A percentile compares a stretch with the other conserved stretches of the same genome.
Conservation (phyloP, 1,140 invertebrate species). For the Macrosteles quadrilineatus region DNA sequence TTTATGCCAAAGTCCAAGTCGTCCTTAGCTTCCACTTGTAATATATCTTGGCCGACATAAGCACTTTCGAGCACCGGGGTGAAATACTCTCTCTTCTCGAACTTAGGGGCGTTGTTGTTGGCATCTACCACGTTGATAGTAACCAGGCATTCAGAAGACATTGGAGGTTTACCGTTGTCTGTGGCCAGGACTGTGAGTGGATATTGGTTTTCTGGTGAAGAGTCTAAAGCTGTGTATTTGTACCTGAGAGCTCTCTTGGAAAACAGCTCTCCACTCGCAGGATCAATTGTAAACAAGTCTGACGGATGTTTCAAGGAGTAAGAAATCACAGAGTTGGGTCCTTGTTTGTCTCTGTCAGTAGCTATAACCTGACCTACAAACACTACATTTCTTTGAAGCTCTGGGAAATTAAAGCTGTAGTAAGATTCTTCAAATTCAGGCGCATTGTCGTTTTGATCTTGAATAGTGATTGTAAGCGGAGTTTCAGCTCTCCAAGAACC, state of each 20-base stretch:
- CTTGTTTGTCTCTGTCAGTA: conserved; percentile 86
- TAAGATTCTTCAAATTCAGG: conserved; percentile 86
- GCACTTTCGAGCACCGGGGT: conserved; percentile 81
- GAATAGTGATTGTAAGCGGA: conserved; percentile 86
- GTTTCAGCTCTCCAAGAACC: conserved; percentile 88
- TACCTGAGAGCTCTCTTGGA: conserved; percentile 82
- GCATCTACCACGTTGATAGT: conserved; percentile 88
- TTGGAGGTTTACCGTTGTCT: conserved; percentile 90
- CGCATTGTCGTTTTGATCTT: conserved; percentile 94
- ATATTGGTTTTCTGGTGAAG: conserved; percentile 87
- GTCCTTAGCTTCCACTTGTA: conserved; percentile 75
- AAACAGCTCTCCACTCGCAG: conserved; percentile 85
- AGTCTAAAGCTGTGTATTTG: conserved; percentile 72
- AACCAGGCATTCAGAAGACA: conserved; percentile 80
- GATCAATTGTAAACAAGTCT: conserved; percentile 87
- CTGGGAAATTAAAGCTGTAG: conserved; percentile 89
- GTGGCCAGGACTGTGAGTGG: conserved; percentile 82
- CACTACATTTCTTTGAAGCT: conserved; percentile 73
- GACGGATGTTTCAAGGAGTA: conserved; percentile 90
- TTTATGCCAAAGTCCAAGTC: conserved; percentile 81
- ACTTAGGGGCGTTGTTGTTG: conserved; percentile 85
- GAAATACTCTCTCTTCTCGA: conserved; percentile 71
- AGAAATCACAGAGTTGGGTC: conserved; percentile 91
- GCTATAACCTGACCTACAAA: conserved; percentile 88
- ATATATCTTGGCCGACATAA: conserved; percentile 64